phyloP scores from a whole-genome alignment of 2,888 invertebrate genomes.

The Gerris lacustris region DNA sequence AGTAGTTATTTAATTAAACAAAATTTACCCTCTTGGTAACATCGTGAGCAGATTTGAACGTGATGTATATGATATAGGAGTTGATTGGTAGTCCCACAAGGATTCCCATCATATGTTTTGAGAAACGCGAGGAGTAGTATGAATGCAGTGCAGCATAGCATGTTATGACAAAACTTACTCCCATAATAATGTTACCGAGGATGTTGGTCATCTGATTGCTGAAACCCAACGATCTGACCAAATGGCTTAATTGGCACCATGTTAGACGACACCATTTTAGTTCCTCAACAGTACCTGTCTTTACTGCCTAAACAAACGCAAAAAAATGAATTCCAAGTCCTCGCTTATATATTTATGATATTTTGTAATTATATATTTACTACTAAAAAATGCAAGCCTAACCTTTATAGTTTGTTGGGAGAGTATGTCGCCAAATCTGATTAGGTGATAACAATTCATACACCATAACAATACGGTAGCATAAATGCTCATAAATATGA shows the following conservation, averaged over 20 bases:
- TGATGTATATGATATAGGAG: background rate
- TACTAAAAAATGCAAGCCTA: no score
- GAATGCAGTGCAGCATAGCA: background rate
- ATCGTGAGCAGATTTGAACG: background rate
- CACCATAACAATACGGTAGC: background rate
- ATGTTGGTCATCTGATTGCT: background rate
- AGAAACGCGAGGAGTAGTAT: background rate
- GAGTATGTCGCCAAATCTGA: background rate
- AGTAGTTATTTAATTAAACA: no score
- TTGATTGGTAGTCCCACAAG: background rate
- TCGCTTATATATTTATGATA: no score
- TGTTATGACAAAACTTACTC: background rate
- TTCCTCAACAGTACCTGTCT: background rate
- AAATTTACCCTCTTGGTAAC: background rate
- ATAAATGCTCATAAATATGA: background rate
- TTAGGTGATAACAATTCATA: background rate
- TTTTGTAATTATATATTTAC: no score
- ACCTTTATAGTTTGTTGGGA: background rate
- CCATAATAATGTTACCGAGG: background rate
- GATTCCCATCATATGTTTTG: background rate
- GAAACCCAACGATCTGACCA: background rate
- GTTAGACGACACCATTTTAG: background rate
- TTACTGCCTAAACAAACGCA: no score
- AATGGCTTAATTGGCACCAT: background rate
- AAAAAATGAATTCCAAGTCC: no score